Evolutionary conservation across 2,113 vertebrate species (phyloP), one percentile per base, ranked within the genome.

Genomic region (Alethe diademata): DNA sequence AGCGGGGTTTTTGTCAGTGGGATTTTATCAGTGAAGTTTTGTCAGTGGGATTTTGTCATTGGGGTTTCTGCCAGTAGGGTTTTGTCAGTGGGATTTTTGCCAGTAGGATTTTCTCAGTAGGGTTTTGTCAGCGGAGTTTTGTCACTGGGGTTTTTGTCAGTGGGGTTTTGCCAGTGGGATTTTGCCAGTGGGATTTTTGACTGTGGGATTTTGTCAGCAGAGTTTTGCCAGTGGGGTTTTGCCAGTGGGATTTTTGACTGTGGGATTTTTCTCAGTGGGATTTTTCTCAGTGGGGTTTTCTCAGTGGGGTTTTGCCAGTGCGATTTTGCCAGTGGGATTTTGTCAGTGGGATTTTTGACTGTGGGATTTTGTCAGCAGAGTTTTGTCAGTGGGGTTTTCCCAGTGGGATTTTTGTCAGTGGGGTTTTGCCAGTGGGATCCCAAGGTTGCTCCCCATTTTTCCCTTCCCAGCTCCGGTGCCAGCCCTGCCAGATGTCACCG

Each of bases 361-460:
- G 35, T 35, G 35, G 35, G 14, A 6, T 6, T 42, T n/a, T n/a
- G n/a, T n/a, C n/a, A n/a, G n/a, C n/a, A n/a, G n/a, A n/a, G n/a
- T n/a, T 42, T 42, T 42, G 42, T 4, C 51, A 29, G 6, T 51
- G 50, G 25, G 8, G 3, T 51, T 51, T 50, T 20, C 5, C 4
- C 43, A 18, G 17, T 43, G 43, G 43, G 18, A 19, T 43, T 38
- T 61, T 31, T 26, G 5, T 13, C 48, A 26, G 6, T 48, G 47
- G 47, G 4, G 2, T 48, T 48, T 48, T 9, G 14, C 4, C 50
- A 4, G 4, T 5, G 38, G 51, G 31, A 10, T 35, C 43, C 70
- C 71, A 2, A 8, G 29, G 3, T 5, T 8, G 0, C 43, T 42
- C 51, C 61, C 11, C 43, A 0, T 6, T 35, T 4, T 5, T 13